Conservation (phyloP, 2,797 vertebrate species). For the Anas capensis region DNA sequence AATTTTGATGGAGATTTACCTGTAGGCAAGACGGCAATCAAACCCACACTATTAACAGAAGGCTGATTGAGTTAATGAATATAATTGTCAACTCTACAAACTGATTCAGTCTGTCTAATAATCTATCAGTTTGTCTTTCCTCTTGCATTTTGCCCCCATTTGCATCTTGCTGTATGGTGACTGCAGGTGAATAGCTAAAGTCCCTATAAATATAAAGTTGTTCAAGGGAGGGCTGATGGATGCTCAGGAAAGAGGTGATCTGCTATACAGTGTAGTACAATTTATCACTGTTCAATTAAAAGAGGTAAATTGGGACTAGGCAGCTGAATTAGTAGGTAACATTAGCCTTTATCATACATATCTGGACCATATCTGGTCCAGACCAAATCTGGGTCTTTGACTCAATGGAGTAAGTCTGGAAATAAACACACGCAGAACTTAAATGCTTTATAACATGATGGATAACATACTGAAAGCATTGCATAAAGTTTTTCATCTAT, state of each 20-base stretch:
- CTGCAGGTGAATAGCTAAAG: conserved; percentile 2
- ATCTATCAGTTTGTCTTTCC: conserved; percentile 61
- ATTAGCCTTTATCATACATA: not conserved
- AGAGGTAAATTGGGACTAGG: not conserved
- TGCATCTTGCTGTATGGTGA: conserved; percentile 6
- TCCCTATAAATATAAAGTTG: not conserved
- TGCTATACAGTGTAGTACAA: not conserved
- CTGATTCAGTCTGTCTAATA: conserved; percentile 54
- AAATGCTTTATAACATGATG: not conserved
- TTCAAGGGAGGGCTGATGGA: not conserved
- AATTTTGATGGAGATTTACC: conserved; percentile 83
- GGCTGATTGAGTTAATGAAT: conserved; percentile 74
- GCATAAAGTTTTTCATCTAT: not conserved
- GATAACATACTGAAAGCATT: not conserved
- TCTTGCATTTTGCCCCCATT: conserved; percentile 30
- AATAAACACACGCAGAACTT: not conserved
- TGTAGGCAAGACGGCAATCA: conserved; percentile 80
- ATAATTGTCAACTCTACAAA: conserved; percentile 71
- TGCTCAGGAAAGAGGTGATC: not conserved
- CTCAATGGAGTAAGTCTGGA: not conserved
- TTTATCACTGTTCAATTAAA: conserved; percentile 28
- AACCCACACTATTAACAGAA: conserved; percentile 74
- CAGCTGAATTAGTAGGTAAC: not conserved
- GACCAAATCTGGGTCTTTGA: not conserved
- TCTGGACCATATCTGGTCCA: not conserved